Conservation (phyloP, 2,888 invertebrate species). For the Pasiphila rectangulata region DNA sequence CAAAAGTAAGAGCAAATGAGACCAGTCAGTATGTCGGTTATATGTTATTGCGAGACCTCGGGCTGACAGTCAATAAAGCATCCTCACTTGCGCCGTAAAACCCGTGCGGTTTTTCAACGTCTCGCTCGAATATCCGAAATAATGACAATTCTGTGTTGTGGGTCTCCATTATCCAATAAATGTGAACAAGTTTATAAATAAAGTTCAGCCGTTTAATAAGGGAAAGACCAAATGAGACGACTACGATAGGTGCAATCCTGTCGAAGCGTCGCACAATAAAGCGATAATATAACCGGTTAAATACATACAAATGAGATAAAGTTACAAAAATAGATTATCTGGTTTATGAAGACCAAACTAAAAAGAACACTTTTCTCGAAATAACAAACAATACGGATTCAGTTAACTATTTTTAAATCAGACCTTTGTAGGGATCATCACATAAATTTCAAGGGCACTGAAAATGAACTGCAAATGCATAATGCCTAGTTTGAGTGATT, state of each 20-base stretch:
- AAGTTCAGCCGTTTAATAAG: no score
- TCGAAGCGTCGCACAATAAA: no score
- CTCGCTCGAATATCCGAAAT: conserved; percentile 58
- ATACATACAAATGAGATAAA: no score
- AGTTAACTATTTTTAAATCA: not conserved
- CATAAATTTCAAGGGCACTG: not conserved
- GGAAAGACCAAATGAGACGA: no score
- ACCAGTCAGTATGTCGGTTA: conserved; percentile 24
- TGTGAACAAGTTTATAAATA: not conserved
- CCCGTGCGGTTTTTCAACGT: conserved; percentile 72
- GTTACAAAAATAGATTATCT: no score
- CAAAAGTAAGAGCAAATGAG: not conserved
- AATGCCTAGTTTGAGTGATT: not conserved
- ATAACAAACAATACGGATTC: no score
- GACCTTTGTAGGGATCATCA: not conserved
- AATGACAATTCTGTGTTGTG: conserved; percentile 53
- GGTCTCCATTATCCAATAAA: conserved; percentile 36
- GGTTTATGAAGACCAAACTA: no score
- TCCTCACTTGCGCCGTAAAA: conserved; percentile 68
- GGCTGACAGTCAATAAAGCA: conserved; percentile 62
- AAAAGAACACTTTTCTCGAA: no score
- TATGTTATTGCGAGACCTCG: conserved; percentile 52
- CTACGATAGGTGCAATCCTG: no score
- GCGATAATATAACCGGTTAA: no score
- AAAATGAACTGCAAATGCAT: conserved; percentile 1